Evolutionary conservation across 1,140 invertebrate genomes (phyloP).

Genomic region (Drosophila nigrodunni): DNA sequence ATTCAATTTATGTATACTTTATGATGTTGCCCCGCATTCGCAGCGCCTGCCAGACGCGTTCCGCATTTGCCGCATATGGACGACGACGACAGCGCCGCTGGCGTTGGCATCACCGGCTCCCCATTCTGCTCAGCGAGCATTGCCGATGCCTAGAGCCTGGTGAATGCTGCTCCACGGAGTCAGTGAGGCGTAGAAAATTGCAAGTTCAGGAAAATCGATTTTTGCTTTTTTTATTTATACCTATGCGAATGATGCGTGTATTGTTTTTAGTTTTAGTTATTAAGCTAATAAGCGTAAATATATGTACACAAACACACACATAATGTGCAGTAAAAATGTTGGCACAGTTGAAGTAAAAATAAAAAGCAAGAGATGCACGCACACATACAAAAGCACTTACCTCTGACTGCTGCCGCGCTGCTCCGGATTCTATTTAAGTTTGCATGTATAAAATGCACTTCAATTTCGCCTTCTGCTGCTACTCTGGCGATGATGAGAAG

Average conservation of each 20-base stretch:
- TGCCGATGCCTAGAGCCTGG: conserved; percentile 14
- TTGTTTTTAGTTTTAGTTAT: conserved; percentile 25
- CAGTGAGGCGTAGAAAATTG: conserved; percentile 74
- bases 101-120: conserved; percentile 32
- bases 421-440: conserved; percentile 44
- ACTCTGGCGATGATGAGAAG: conserved; percentile 19
- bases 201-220: conserved; percentile 80
- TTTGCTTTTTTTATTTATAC: conserved; percentile 61
- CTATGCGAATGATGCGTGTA: conserved; percentile 32
- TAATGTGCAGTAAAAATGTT: background rate
- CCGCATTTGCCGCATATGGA: conserved; percentile 37
- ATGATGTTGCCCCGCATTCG: conserved; percentile 56
- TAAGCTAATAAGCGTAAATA: conserved; percentile 42
- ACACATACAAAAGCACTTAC: conserved; percentile 26
- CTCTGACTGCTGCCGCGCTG: conserved; percentile 30
- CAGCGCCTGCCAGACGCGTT: conserved; percentile 42
- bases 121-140: conserved; percentile 14
- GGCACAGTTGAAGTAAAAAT: conserved; percentile 35
- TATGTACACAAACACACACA: conserved; percentile 10
- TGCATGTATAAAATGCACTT: conserved; percentile 45
- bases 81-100: conserved; percentile 26
- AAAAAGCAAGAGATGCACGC: conserved; percentile 24
- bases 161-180: conserved; percentile 44
- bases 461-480: conserved; percentile 35
- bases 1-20: conserved; percentile 81